Evolutionary conservation across 2,888 invertebrate genomes (phyloP).

Genomic region (Philopedon plagiatum): DNA sequence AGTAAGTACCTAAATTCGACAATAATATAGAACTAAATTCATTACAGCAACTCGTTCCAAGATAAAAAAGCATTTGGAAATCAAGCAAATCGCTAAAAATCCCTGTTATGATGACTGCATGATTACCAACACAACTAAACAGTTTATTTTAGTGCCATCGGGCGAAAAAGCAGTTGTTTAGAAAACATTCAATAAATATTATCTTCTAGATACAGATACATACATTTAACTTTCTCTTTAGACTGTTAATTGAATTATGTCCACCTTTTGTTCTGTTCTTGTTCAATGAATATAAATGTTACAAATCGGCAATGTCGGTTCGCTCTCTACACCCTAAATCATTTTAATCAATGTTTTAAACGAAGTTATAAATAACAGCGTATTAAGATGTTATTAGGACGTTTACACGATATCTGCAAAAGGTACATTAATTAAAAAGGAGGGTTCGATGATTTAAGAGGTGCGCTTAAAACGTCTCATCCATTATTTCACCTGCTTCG

Average conservation of each 20-base stretch:
- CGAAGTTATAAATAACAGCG: conserved; percentile 28
- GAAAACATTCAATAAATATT: background rate
- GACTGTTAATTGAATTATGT: conserved; percentile 5
- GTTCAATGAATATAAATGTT: conserved; percentile 11
- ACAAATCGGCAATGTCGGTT: conserved; percentile 17
- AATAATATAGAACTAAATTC: no score
- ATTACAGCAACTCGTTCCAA: no score
- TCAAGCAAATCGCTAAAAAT: no score
- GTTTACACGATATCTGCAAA: conserved; percentile 29
- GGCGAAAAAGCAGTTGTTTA: background rate
- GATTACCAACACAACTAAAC: background rate
- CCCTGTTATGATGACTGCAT: no score
- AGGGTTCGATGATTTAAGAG: conserved; percentile 23
- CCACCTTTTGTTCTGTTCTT: background rate
- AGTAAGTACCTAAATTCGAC: no score
- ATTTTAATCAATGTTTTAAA: conserved; percentile 17
- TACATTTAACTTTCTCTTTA: conserved; percentile 18
- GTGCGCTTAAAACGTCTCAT: background rate
- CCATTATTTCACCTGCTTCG: conserved; percentile 13
- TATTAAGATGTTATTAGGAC: conserved; percentile 29
- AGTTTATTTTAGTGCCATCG: conserved; percentile 4
- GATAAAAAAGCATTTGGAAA: no score
- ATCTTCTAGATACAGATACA: background rate
- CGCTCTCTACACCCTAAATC: conserved; percentile 19
- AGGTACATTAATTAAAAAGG: conserved; percentile 30